Evolutionary conservation across 2,113 vertebrate species (phyloP), one percentile per base, ranked within the genome.

Genomic region (Elaphurus davidianus): DNA sequence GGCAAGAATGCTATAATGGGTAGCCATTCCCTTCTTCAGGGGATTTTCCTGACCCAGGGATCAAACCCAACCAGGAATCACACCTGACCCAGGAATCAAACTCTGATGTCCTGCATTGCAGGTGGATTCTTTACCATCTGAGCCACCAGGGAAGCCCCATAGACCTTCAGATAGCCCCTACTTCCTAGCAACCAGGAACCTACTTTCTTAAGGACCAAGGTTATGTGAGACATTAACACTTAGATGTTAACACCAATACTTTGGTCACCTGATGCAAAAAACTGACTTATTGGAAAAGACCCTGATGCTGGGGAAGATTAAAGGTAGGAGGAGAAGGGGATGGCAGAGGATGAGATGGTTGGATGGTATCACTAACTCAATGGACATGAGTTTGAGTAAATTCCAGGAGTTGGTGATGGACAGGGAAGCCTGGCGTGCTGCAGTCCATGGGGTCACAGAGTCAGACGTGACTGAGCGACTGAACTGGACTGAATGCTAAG

Each of bases 391-490:
- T 36, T 71, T 71, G 67, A 71, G 67, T 40, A 40, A 71, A 40
- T 9, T 71, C 36, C 2, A 40, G n/a, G 19, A 71, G 67, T 1
- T 71, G 67, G 67, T 71, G 67, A 40, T 23, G 10, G 67, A 71
- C 19, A 71, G n/a, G 67, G 5, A 71, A 3, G 67, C 67, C 67
- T 71, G n/a, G 10, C 0, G 0, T 71, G n/a, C 67, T 40, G 67
- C 9, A 71, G n/a, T 1, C 67, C 67, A 71, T 3, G n/a, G 5
- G 2, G 10, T 40, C n/a, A 1, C 64, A 71, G 67, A 71, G 67
- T 40, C 67, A 23, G n/a, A 40, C 5, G 0, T 71, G 2, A 23
- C 19, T 71, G 10, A 71, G 67, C 11, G 5, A 71, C 17, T 71
- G 4, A 36, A 23, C 19, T 40, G 10, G 12, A 71, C 67, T 40